phyloP scores from a whole-genome alignment of 1,140 invertebrate genomes.

The Chrysomallon squamiferum region DNA sequence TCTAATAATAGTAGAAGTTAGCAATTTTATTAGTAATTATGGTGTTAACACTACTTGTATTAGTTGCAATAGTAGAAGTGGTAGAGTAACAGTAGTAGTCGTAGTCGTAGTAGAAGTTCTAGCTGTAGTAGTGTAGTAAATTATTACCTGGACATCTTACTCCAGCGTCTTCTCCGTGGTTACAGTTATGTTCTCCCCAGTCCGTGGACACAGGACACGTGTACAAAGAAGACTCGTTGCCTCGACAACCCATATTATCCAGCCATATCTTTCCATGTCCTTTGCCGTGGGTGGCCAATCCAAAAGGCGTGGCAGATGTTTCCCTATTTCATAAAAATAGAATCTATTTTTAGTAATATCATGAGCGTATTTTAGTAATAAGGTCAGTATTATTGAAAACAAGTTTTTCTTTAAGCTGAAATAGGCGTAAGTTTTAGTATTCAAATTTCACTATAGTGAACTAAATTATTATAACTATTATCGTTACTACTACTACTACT shows the following conservation, averaged over 20 bases:
- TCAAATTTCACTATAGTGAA: background rate
- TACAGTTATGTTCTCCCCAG: constrained; percentile 78
- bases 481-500: no score
- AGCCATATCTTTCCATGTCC: constrained; percentile 67
- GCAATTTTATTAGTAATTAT: no score
- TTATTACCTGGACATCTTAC: constrained; percentile 12
- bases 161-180: constrained; percentile 33
- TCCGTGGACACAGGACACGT: constrained; percentile 74
- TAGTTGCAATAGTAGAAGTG: no score
- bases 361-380: background rate
- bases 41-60: no score
- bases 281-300: constrained; percentile 60
- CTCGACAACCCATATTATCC: constrained; percentile 75
- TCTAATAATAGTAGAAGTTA: no score
- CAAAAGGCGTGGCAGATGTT: background rate
- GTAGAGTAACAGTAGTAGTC: no score
- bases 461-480: no score
- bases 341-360: background rate
- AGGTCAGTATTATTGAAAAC: background rate
- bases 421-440: background rate
- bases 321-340: background rate
- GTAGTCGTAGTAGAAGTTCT: no score
- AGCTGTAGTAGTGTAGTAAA: no score
- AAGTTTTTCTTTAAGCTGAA: background rate
- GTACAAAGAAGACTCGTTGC: constrained; percentile 73